Conservation (phyloP, 2,888 invertebrate species). For the Torymus texanus region DNA sequence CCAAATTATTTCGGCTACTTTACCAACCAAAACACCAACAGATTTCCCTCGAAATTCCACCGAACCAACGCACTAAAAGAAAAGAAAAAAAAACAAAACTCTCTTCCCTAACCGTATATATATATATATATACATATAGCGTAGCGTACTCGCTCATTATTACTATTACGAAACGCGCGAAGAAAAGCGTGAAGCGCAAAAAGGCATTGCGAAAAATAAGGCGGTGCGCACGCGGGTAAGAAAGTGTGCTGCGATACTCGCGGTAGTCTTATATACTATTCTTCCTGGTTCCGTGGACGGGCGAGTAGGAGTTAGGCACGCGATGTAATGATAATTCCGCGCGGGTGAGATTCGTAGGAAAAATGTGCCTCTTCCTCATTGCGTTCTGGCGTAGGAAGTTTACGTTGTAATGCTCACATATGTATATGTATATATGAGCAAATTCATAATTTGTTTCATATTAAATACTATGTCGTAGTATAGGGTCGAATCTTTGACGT, state of each 20-base stretch:
- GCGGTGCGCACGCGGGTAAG: constrained; percentile 9
- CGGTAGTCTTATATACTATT: constrained; percentile 16
- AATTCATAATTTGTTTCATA: not conserved
- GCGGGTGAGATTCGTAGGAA: constrained; percentile 3
- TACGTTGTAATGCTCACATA: too few species aligned
- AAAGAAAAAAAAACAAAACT: not conserved
- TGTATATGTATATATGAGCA: too few species aligned
- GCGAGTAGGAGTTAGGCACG: not conserved
- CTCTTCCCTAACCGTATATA: not conserved
- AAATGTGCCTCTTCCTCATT: constrained; percentile 18
- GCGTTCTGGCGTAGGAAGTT: not conserved
- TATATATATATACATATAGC: too few species aligned
- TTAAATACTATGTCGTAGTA: not conserved
- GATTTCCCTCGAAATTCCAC: not conserved
- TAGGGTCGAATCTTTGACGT: too few species aligned
- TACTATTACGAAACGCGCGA: not conserved
- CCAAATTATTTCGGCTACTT: too few species aligned
- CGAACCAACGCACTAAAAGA: not conserved
- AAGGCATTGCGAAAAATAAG: constrained; percentile 5
- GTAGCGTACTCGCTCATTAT: too few species aligned
- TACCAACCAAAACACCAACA: not conserved
- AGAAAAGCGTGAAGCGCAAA: constrained; percentile 23
- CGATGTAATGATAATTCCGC: constrained; percentile 24
- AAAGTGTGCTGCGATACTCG: constrained; percentile 9
- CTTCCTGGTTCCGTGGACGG: constrained; percentile 34